Evolutionary conservation across 2,797 vertebrate genomes (phyloP), one percentile per base, ranked within the genome.

Genomic region (Peromyscus nudipes): DNA sequence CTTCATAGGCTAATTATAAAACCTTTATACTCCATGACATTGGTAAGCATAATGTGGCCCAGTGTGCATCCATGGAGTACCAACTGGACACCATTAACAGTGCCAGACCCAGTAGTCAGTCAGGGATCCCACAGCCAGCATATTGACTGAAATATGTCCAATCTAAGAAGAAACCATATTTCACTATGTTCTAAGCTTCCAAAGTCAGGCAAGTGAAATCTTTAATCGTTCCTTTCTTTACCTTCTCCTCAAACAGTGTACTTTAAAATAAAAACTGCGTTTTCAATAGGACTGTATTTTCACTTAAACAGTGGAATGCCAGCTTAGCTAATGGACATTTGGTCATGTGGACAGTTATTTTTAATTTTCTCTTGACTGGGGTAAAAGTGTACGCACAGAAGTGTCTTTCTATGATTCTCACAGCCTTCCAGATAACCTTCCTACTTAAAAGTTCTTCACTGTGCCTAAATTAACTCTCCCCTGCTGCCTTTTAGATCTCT

Each of bases 281-380:
- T 79, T 90, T 29, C 69, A 27, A 25, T 62, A 52, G 21, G 19
- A 25, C 65, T 43, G 64, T 89, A 82, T 73, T 79, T 92, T 34
- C 64, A 27, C 62, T 77, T 85, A 76, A 96, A 64, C 9, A 43
- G 49, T 40, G 27, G 31, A 60, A 37, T 85, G 10, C 52, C 40
- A 91, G 73, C 69, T 82, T 89, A 75, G 75, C 29, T 95, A 75
- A 67, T 0, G 62, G 60, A 49, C 27, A 64, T 55, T 83, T 21
- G 81, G 40, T 92, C 60, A 88, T 82, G 65, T 69, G 46, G 31
- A 37, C 23, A 92, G 57, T 93, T 69, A 92, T 84, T 92, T 93
- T 93, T 55, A 65, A 89, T 85, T 80, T 97, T 90, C 81, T 91
- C 40, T 64, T 69, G 37, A 79, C 60, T 43, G 8, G 55, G 46